Conservation (phyloP, 1,140 invertebrate genomes). For the Camponotus vicinus region DNA sequence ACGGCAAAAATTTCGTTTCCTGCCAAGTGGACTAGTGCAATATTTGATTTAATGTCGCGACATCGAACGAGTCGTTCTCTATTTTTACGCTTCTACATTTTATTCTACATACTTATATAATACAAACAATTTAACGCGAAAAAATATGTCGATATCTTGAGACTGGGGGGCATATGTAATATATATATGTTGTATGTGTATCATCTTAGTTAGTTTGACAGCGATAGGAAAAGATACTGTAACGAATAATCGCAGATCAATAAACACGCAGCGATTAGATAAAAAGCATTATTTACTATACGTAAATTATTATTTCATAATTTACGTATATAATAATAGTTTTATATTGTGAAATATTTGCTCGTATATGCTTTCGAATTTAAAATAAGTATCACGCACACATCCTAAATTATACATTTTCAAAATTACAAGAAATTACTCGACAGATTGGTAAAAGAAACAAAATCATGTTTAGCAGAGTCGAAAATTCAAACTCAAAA, state of each 20-base stretch:
- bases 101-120: slow-evolving; percentile 3
- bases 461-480: background rate
- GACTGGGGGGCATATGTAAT: background rate
- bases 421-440: background rate
- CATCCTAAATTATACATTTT: background rate
- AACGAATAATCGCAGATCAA: background rate
- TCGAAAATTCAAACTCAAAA: background rate
- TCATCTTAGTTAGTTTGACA: background rate
- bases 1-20: slow-evolving; percentile 30
- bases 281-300: background rate
- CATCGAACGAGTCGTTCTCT: background rate
- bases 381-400: background rate
- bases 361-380: background rate
- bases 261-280: background rate
- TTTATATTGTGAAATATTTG: background rate
- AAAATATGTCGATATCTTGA: slow-evolving; percentile 9
- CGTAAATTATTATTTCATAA: background rate
- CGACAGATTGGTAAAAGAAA: background rate
- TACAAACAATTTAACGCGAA: background rate
- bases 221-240: background rate
- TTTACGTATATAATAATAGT: background rate
- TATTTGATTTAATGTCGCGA: background rate
- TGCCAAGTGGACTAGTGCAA: background rate
- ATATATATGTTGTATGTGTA: too few species aligned
- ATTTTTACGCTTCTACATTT: background rate